Base-by-base conservation (phyloP, 2,113 vertebrate species). In the Origma solitaria region DNA sequence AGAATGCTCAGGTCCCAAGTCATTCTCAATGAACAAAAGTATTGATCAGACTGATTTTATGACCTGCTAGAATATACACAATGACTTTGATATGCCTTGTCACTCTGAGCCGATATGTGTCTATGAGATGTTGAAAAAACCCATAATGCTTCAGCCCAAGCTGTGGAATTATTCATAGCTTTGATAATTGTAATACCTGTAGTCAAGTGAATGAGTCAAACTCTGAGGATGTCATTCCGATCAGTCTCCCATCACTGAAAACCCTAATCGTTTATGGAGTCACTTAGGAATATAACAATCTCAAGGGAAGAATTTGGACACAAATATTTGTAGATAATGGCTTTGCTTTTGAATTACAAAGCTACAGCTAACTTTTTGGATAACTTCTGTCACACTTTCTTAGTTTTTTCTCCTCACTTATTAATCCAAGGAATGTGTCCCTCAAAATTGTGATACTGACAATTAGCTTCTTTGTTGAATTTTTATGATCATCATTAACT, bases 381-480 rank as follows among this genome's bases (percentile, higher is more conserved):
- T 76, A 42, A 27, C 38, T 22, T 57, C n/a, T 70, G 19, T 75
- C 38, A 57, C 9, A 40, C 3, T 68, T 81, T 30, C 12, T 18
- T 33, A 27, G 15, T 20, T 84, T 82, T 82, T 20, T 13, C n/a
- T 51, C 30, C n/a, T 61, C 4, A 13, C 53, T 62, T 78, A 18
- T 31, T 42, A 50, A 69, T 9, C 11, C 86, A 68, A 77, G 75
- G 10, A 92, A 75, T 54, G 37, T 19, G 31, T 80, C 24, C 37
- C 19, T 79, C 15, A 58, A 82, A 95, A 61, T 19, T 51, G 22
- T 6, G 4, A 33, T 50, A 20, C 2, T 69, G 40, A 33, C 33
- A 79, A 57, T 80, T 65, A 70, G 1, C 9, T 93, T 90, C 88
- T 42, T 90, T 81, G 10, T 76, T 90, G 28, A 71, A 82, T 76